Percentiles rank a stretch among this genome's conserved stretches.
Evolutionary conservation across 2,888 invertebrate genomes (phyloP).

Genomic region (Aphodius granarius): DNA sequence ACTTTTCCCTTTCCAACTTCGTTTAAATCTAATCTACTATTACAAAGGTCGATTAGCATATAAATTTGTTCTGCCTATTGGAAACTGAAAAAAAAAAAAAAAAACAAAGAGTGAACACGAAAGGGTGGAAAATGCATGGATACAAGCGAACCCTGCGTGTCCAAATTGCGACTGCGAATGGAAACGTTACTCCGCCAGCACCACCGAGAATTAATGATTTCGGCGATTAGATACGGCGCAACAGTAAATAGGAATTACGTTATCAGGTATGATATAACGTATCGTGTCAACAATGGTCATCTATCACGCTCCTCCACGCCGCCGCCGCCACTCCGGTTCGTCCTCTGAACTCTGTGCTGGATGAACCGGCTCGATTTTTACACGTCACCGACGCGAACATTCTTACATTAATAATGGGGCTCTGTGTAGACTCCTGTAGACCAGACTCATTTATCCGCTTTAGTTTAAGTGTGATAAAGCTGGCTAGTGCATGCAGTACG

Average conservation of each 20-base stretch:
- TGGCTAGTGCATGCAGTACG: neutral
- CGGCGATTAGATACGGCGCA: slow-evolving; percentile 7
- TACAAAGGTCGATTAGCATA: no score
- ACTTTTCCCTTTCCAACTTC: no score
- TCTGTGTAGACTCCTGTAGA: neutral
- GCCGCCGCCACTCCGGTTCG: neutral
- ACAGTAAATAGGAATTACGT: slow-evolving; percentile 15
- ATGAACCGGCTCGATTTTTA: neutral
- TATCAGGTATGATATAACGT: slow-evolving; percentile 14
- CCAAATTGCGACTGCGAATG: neutral
- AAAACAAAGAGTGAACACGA: neutral
- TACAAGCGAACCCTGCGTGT: neutral
- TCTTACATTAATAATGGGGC: neutral
- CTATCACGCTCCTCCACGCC: slow-evolving; percentile 10
- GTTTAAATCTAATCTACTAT: no score
- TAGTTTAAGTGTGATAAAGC: neutral
- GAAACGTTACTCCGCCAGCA: neutral
- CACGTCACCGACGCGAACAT: neutral
- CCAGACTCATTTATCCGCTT: neutral
- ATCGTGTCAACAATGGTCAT: slow-evolving; percentile 13
- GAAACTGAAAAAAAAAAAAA: neutral
- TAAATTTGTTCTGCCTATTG: neutral
- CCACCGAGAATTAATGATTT: slow-evolving; percentile 2
- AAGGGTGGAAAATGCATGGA: neutral
- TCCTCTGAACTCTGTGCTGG: neutral